phyloP scores from a whole-genome alignment of 2,113 vertebrate genomes.

The Sceloporus tristichus region DNA sequence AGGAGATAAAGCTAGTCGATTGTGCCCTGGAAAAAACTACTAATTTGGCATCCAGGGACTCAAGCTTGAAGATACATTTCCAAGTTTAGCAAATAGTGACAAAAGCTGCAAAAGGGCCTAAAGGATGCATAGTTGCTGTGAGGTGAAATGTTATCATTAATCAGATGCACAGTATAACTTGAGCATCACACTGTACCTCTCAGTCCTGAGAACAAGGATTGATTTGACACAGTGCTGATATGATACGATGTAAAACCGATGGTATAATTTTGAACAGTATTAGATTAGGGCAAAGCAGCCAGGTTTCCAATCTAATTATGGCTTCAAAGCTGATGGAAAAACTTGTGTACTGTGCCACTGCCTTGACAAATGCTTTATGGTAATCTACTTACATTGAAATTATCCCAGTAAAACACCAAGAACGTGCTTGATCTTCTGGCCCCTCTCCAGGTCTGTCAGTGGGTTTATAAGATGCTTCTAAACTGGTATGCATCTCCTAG shows the following conservation, averaged over 20 bases:
- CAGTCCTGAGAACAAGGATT: conserved; percentile 60
- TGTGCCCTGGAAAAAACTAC: no score
- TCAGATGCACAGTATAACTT: conserved; percentile 48
- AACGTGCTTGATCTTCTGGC: conserved; percentile 48
- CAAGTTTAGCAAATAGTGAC: no score
- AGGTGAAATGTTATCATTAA: conserved; percentile 45
- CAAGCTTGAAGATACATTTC: no score
- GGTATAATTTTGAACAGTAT: conserved; percentile 54
- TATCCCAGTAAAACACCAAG: conserved; percentile 46
- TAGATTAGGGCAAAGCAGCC: conserved; percentile 65
- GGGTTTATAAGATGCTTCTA: conserved; percentile 40
- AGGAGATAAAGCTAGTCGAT: no score
- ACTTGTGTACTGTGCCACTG: conserved; percentile 51
- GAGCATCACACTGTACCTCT: conserved; percentile 23
- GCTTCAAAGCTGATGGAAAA: conserved; percentile 52
- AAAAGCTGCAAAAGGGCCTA: conserved; percentile 16
- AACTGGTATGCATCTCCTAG: background rate
- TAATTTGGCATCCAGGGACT: no score
- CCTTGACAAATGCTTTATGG: conserved; percentile 52
- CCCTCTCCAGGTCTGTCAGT: background rate
- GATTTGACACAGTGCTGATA: conserved; percentile 66
- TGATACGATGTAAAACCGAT: conserved; percentile 60
- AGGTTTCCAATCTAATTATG: conserved; percentile 66
- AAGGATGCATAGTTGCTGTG: conserved; percentile 33
- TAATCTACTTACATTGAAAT: conserved; percentile 61